These are phyloP conservation scores for Puffinus mauretanicus DNA, from an alignment of 2,113 vertebrate species.

Conservation along the genomic window DNA sequence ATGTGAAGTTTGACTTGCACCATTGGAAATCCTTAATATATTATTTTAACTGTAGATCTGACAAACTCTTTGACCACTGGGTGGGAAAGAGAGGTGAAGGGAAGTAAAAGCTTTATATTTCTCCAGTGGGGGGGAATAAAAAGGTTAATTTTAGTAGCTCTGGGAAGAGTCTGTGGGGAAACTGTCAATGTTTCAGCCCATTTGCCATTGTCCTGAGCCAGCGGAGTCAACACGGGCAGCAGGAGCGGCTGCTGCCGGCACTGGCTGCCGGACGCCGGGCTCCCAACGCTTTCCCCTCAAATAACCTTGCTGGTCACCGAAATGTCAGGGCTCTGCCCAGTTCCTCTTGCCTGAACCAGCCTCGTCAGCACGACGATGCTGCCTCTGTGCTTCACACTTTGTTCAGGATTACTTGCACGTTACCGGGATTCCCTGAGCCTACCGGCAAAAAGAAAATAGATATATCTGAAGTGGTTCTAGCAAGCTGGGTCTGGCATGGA, in stretches of 20 bases:
- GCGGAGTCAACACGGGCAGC: neutral
- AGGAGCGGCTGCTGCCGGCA: neutral
- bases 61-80: slow-evolving; percentile 43
- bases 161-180: slow-evolving; percentile 49
- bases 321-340: slow-evolving; percentile 41
- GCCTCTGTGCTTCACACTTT: neutral
- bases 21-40: slow-evolving; percentile 57
- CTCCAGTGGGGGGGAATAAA: slow-evolving; percentile 45
- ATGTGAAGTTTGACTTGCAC: slow-evolving; percentile 63
- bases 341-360: neutral
- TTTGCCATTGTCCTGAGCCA: slow-evolving; percentile 34
- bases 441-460: neutral
- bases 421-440: neutral
- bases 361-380: neutral
- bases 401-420: neutral
- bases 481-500: neutral
- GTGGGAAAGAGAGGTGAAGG: slow-evolving; percentile 47
- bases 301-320: slow-evolving; percentile 37
- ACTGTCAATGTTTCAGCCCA: slow-evolving; percentile 5
- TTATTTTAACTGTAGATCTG: slow-evolving; percentile 62
- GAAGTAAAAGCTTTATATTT: slow-evolving; percentile 60
- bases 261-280: neutral
- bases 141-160: slow-evolving; percentile 59
- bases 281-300: slow-evolving; percentile 19
- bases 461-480: neutral